A percentile compares a stretch with the other conserved stretches of the same genome.
Conservation (phyloP, 2,888 invertebrate genomes). For the Scaptomyza flava region DNA sequence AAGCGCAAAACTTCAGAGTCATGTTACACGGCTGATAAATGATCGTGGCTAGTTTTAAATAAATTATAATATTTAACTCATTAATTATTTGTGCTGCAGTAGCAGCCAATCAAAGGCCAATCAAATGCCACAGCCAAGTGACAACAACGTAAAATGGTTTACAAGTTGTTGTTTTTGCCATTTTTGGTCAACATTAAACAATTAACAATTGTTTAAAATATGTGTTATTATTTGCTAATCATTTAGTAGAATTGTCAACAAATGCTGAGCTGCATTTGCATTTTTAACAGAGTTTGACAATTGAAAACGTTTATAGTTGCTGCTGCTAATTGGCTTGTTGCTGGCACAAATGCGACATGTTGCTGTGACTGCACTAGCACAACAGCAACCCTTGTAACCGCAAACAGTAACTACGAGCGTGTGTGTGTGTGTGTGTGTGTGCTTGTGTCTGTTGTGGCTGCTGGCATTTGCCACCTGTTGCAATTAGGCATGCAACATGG, state of each 20-base stretch:
- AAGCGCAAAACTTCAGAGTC: conserved; percentile 44
- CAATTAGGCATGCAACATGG: conserved; percentile 82
- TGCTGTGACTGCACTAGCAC: conserved; percentile 41
- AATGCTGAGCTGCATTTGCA: conserved; percentile 49
- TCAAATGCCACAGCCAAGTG: conserved; percentile 65
- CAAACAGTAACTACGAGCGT: conserved; percentile 35
- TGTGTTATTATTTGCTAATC: conserved; percentile 76
- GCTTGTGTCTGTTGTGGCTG: conserved; percentile 42
- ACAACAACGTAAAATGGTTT: conserved; percentile 57
- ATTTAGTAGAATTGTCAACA: conserved; percentile 62
- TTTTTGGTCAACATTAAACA: conserved; percentile 57
- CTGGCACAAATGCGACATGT: conserved; percentile 64
- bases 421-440: conserved; percentile 46
- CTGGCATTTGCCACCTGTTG: conserved; percentile 80
- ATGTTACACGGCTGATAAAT: conserved; percentile 73
- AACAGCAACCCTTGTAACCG: conserved; percentile 59
- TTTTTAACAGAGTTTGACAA: conserved; percentile 37
- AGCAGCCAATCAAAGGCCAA: conserved; percentile 70
- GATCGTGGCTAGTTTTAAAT: conserved; percentile 68
- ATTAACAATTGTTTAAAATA: conserved; percentile 67
- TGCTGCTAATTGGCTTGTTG: conserved; percentile 68
- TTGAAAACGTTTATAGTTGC: conserved; percentile 43
- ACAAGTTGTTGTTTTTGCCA: conserved; percentile 29
- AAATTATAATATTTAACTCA: conserved; percentile 77
- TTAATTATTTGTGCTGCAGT: conserved; percentile 72